Conservation (phyloP, 2,113 vertebrate genomes). For the Polypterus bichir region DNA sequence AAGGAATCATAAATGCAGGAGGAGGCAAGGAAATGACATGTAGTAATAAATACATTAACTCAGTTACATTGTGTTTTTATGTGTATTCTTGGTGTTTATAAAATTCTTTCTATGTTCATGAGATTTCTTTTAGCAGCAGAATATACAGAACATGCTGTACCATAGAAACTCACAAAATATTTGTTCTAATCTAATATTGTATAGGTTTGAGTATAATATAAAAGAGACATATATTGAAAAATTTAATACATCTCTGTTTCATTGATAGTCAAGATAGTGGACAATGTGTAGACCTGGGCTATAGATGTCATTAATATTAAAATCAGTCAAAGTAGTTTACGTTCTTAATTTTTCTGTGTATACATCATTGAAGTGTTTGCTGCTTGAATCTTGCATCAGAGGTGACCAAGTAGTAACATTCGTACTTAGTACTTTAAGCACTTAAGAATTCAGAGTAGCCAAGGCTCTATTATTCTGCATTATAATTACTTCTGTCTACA, state of each 20-base stretch:
- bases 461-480: background rate
- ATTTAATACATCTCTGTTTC: background rate
- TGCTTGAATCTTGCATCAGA: conserved; percentile 2
- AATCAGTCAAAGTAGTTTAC: background rate
- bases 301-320: background rate
- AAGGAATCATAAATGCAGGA: conserved; percentile 46
- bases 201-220: too few relatives aligned
- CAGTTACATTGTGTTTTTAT: conserved; percentile 1
- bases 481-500: background rate
- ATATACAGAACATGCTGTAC: background rate
- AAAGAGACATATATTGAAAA: background rate
- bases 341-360: background rate
- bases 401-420: conserved; percentile 9
- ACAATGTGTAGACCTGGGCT: background rate
- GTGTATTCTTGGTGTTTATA: background rate
- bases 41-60: conserved; percentile 30
- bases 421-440: background rate
- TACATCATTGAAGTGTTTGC: background rate
- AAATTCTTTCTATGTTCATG: background rate
- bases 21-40: conserved; percentile 48
- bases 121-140: background rate
- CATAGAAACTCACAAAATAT: background rate
- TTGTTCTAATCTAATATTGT: too few relatives aligned
- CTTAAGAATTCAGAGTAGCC: background rate
- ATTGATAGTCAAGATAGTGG: background rate